A percentile compares a stretch with the other conserved stretches of the same genome.
phyloP scores from a whole-genome alignment of 2,888 invertebrate species.

The Osmoderma eremita region DNA sequence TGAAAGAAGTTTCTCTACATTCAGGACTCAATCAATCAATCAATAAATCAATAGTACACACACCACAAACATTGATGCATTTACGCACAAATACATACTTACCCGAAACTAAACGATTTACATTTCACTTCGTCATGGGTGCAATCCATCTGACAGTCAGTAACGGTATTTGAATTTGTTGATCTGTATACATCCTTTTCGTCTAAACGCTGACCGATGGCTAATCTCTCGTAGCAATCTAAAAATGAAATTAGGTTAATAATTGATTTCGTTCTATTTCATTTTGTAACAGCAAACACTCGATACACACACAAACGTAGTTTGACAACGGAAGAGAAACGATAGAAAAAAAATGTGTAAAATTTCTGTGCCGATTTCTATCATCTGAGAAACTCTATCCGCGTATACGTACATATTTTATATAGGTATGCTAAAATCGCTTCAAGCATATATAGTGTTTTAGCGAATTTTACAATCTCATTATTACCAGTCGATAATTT shows the following conservation, averaged over 20 bases:
- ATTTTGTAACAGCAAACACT: not conserved
- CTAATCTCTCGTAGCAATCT: constrained; percentile 68
- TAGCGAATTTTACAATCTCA: constrained; percentile 20
- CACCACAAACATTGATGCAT: too few relatives aligned
- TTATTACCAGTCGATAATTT: constrained; percentile 11
- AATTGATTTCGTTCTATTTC: not conserved
- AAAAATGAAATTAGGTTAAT: constrained; percentile 33
- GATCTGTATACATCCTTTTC: constrained; percentile 61
- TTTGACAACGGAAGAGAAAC: not conserved
- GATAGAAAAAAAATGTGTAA: too few relatives aligned
- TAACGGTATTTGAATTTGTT: constrained; percentile 59
- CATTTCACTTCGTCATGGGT: constrained; percentile 63
- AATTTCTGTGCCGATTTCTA: not conserved
- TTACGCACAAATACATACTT: constrained; percentile 55
- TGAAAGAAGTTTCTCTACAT: too few relatives aligned
- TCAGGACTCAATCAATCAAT: too few relatives aligned
- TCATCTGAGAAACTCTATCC: not conserved
- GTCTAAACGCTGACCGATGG: constrained; percentile 65
- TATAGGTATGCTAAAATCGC: not conserved
- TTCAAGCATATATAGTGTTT: not conserved
- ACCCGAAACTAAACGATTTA: constrained; percentile 67
- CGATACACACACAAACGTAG: not conserved
- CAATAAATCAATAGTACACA: too few relatives aligned
- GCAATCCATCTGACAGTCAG: constrained; percentile 66
- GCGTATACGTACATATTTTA: not conserved